Evolutionary conservation across 2,113 vertebrate genomes (phyloP).

Genomic region (Anhinga rufa): DNA sequence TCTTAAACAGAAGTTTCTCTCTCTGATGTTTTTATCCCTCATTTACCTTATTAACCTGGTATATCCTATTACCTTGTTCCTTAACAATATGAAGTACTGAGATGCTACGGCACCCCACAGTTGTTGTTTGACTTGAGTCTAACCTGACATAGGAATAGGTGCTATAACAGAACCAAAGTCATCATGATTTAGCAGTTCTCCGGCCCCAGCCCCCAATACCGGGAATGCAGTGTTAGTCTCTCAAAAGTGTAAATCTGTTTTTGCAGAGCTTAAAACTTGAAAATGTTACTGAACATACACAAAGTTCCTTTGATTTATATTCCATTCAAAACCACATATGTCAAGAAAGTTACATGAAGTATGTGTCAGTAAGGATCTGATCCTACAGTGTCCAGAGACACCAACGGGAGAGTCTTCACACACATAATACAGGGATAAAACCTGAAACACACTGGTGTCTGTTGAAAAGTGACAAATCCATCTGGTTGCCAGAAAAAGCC

Average conservation of each 20-base stretch:
- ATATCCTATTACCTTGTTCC: not conserved
- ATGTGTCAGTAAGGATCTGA: not conserved
- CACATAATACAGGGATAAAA: not conserved
- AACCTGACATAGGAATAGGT: not conserved
- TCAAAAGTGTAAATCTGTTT: not conserved
- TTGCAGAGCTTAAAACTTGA: not conserved
- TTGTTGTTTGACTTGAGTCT: not conserved
- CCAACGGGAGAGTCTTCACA: not conserved
- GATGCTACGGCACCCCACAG: not conserved
- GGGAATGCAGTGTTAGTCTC: not conserved
- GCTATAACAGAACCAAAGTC: not conserved
- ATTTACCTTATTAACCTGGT: not conserved
- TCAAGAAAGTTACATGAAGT: not conserved
- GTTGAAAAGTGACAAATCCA: not conserved
- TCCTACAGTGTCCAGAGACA: not conserved
- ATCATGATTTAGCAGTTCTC: not conserved
- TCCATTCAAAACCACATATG: not conserved
- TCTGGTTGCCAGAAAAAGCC: not conserved
- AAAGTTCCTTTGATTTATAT: not conserved
- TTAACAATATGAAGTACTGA: not conserved
- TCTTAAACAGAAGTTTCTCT: not conserved
- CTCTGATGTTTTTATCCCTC: not conserved
- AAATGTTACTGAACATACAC: not conserved
- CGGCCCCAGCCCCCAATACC: accelerated
- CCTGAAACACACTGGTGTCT: not conserved